Evolutionary conservation across 2,888 invertebrate genomes (phyloP).

Genomic region (Bibio marci): DNA sequence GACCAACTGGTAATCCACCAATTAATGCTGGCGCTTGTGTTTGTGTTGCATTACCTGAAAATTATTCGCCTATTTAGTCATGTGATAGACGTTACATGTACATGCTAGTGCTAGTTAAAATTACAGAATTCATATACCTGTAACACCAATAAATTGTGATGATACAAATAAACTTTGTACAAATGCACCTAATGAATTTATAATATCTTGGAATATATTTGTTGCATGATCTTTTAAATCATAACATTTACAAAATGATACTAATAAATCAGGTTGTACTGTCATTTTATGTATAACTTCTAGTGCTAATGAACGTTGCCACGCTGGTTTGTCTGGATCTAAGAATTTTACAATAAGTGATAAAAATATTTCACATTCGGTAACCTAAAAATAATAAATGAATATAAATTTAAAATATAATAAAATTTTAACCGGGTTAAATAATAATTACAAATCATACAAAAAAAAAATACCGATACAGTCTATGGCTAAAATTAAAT

Average conservation of each 20-base stretch:
- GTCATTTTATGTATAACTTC: conserved; percentile 93
- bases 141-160: conserved; percentile 29
- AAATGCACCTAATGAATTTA: conserved; percentile 82
- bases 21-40: conserved; percentile 9
- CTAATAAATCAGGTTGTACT: conserved; percentile 66
- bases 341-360: conserved; percentile 93
- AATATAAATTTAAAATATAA: conserved; percentile 2
- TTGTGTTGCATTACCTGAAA: conserved; percentile 4
- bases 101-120: neutral
- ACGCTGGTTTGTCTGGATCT: conserved; percentile 89
- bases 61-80: too few relatives aligned
- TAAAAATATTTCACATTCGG: conserved; percentile 96
- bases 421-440: too few relatives aligned
- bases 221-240: conserved; percentile 89
- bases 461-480: too few relatives aligned
- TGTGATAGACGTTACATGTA: too few relatives aligned
- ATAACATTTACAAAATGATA: conserved; percentile 87
- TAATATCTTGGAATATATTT: conserved; percentile 87
- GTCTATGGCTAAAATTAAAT: conserved; percentile 3
- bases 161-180: conserved; percentile 81
- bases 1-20: conserved; percentile 28
- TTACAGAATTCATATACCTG: neutral
- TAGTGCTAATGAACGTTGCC: conserved; percentile 89
- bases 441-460: conserved; percentile 1
- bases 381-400: conserved; percentile 42